Percentiles rank a stretch among this genome's conserved stretches.
phyloP scores from a whole-genome alignment of 2,113 vertebrate species.

The Leptobrachium leishanense region DNA sequence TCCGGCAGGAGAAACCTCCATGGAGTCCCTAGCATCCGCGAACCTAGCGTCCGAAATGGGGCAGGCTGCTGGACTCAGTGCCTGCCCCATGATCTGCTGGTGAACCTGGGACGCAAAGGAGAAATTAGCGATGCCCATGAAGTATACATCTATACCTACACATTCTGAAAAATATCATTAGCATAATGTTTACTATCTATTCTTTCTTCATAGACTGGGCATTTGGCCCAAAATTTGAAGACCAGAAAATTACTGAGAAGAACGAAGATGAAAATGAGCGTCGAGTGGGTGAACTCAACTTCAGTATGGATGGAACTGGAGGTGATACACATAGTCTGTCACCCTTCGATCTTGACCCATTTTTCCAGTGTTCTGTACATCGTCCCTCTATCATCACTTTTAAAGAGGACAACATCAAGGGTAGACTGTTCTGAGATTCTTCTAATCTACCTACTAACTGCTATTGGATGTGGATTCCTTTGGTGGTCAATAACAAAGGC shows the following conservation, averaged over 20 bases:
- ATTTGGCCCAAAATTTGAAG: constrained; percentile 78
- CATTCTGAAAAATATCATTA: too few species aligned
- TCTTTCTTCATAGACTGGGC: constrained; percentile 70
- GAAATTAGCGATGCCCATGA: too few species aligned
- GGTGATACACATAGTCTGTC: constrained; percentile 13
- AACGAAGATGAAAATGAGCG: constrained; percentile 63
- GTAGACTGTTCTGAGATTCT: constrained; percentile 33
- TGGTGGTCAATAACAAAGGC: too few species aligned
- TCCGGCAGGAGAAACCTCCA: too few species aligned
- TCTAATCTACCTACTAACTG: too few species aligned
- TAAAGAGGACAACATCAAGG: constrained; percentile 6
- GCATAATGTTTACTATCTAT: not conserved
- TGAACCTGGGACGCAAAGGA: too few species aligned
- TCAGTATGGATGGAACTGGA: constrained; percentile 39
- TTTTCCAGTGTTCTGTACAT: rapidly evolving
- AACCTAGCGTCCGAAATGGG: too few species aligned
- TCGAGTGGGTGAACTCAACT: constrained; percentile 59
- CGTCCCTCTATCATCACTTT: constrained; percentile 57
- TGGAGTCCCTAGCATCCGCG: too few species aligned
- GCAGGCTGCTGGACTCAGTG: too few species aligned
- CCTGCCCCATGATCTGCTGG: too few species aligned
- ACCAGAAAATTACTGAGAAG: constrained; percentile 65
- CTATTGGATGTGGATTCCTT: too few species aligned
- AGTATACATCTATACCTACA: too few species aligned
- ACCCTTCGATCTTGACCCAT: rapidly evolving